Conservation (phyloP, 53 echinoderm and acorn worm genomes). For the Pentamera pediparva region DNA sequence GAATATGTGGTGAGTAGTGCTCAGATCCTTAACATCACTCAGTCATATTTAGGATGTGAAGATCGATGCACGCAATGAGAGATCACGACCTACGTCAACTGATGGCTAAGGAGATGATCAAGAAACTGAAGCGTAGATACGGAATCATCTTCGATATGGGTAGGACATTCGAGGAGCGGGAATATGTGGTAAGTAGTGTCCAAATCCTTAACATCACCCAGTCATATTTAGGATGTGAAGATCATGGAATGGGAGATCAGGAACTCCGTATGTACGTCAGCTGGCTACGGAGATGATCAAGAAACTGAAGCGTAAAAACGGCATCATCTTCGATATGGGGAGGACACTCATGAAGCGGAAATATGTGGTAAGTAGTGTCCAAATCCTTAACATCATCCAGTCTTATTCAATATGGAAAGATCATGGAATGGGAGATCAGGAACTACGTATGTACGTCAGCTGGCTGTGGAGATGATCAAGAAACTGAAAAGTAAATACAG, state of each 20-base stretch:
- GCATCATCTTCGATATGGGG: conserved; percentile 19
- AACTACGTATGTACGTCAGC: conserved; percentile 5
- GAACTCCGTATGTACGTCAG: too few relatives aligned
- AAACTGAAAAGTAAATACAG: conserved; percentile 14
- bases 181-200: conserved; percentile 28
- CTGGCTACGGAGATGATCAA: background rate
- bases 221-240: too few relatives aligned
- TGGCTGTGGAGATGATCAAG: background rate
- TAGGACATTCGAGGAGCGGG: conserved; percentile 9
- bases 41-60: too few relatives aligned
- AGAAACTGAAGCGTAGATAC: conserved; percentile 13
- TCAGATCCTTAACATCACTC: too few relatives aligned
- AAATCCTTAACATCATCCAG: too few relatives aligned
- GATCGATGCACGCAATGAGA: too few relatives aligned
- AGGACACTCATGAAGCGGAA: conserved; percentile 14
- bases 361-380: conserved; percentile 27
- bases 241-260: too few relatives aligned
- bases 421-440: background rate
- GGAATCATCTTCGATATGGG: conserved; percentile 24
- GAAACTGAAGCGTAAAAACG: conserved; percentile 16
- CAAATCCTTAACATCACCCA: too few relatives aligned
- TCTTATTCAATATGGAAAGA: too few relatives aligned
- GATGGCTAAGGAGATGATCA: background rate
- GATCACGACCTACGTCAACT: conserved; percentile 3
- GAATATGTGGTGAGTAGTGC: conserved; percentile 26